Conservation (phyloP, 2,113 vertebrate genomes). For the Symphodus melops region DNA sequence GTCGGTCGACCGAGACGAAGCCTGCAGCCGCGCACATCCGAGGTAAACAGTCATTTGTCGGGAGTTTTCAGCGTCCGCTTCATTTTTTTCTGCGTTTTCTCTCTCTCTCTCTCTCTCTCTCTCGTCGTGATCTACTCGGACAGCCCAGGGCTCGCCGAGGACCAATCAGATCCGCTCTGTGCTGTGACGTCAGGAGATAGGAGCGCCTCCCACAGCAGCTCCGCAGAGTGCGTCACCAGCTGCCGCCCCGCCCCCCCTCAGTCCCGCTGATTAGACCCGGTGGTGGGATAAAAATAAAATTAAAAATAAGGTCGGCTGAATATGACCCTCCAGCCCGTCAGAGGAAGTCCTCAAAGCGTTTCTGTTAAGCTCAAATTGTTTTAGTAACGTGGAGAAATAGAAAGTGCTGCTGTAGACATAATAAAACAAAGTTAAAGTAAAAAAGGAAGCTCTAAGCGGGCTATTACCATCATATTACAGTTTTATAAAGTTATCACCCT, state of each 20-base stretch:
- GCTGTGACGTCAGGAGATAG: constrained; percentile 40
- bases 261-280: constrained; percentile 19
- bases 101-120: neutral
- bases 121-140: constrained; percentile 45
- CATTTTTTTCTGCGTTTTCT: constrained; percentile 23
- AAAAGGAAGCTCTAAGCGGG: too few relatives aligned
- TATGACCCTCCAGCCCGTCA: neutral
- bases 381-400: too few relatives aligned
- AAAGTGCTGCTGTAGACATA: too few relatives aligned
- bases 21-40: neutral
- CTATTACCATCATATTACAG: too few relatives aligned
- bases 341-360: neutral
- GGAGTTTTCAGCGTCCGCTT: constrained; percentile 49
- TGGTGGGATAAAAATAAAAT: constrained; percentile 20
- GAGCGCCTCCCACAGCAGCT: constrained; percentile 38
- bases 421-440: too few relatives aligned
- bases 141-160: constrained; percentile 35
- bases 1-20: constrained; percentile 8
- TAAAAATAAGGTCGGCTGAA: constrained; percentile 1
- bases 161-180: constrained; percentile 53
- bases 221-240: constrained; percentile 66
- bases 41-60: constrained; percentile 33
- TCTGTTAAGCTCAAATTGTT: too few relatives aligned
- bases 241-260: constrained; percentile 34
- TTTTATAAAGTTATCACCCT: too few relatives aligned